Base-by-base conservation (phyloP, 2,888 invertebrate species). In the Zhuqinia jingwanae region DNA sequence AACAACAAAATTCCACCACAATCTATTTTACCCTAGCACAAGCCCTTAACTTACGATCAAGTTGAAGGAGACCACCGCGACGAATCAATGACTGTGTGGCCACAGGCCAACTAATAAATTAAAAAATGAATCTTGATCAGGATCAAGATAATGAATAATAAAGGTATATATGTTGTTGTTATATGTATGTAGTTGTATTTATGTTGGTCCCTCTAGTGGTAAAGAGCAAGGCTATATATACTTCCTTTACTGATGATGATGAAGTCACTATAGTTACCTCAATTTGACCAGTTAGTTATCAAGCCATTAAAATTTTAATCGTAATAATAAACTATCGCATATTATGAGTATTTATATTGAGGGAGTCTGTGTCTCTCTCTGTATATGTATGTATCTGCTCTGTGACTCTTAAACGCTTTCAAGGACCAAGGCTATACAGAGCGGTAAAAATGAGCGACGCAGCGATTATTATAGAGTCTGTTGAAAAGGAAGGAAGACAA, bases 21-120 rank as follows among this genome's bases (percentile, higher is more conserved):
- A n/a, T n/a, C n/a, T n/a, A n/a, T n/a, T n/a, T 27, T 50, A 53
- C 30, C 75, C 27, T n/a, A 53, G 30, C 30, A 53, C 36, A 20
- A n/a, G 36, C 36, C 36, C 15, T 17, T 8, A 2, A 17, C 53
- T 47, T 47, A 70, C 22, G 22, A 20, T 45, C 75, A 50, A 53
- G 56, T 73, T 76, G 82, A 83, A 83, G 82, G 82, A 83, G 82
- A 83, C 82, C 82, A 75, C 82, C 82, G 45, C 63, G 45, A 50
- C 50, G 82, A 60, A 47, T 27, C 56, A 73, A 58, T 81, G 81
- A 60, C 25, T 81, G 60, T 83, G 82, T 76, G 82, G 82, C 65
- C 58, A 47, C 15, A 70, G 42, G 70, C 70, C 73, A 60, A 15
- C 15, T 17, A 17, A 60, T 58, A 73, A 82, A 68, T 56, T 42